Percentiles rank a stretch among this genome's conserved stretches.
phyloP scores from a whole-genome alignment of 2,888 invertebrate species.

The Tubulanus polymorphus region DNA sequence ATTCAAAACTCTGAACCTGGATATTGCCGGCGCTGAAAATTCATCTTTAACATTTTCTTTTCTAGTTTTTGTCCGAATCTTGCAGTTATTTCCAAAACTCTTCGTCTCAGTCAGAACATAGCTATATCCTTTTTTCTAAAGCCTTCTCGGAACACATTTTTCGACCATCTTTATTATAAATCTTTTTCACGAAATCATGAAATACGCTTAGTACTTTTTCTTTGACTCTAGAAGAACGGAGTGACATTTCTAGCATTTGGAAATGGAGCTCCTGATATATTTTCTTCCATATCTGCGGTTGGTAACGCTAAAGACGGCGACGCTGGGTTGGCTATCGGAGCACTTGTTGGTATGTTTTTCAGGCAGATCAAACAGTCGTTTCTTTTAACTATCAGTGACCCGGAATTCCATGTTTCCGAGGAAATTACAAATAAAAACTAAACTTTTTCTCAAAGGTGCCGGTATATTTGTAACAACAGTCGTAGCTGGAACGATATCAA shows the following conservation, averaged over 20 bases:
- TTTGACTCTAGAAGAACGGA: conserved; percentile 52
- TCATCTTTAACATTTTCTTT: conserved; percentile 15
- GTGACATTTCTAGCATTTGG: conserved; percentile 70
- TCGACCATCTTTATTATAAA: not conserved
- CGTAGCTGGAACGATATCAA: conserved; percentile 60
- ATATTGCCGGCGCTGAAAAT: not conserved
- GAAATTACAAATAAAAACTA: too few relatives aligned
- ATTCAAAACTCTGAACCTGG: not conserved
- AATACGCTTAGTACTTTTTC: not conserved
- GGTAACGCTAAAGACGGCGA: conserved; percentile 50
- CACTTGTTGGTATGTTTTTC: conserved; percentile 42
- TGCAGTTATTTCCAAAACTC: conserved; percentile 53
- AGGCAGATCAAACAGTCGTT: not conserved
- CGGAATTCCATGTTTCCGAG: too few relatives aligned
- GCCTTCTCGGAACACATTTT: not conserved
- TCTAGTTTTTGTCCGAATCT: conserved; percentile 54
- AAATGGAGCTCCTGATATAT: conserved; percentile 68
- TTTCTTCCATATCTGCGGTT: conserved; percentile 61
- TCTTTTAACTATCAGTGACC: too few relatives aligned
- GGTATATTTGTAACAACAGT: conserved; percentile 63
- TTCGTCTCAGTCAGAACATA: conserved; percentile 55
- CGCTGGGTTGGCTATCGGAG: conserved; percentile 50
- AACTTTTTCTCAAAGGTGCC: too few relatives aligned
- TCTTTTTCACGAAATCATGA: not conserved
- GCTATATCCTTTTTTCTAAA: conserved; percentile 50